Conservation (phyloP, 1,140 invertebrate genomes). For the Acromyrmex heyeri region DNA sequence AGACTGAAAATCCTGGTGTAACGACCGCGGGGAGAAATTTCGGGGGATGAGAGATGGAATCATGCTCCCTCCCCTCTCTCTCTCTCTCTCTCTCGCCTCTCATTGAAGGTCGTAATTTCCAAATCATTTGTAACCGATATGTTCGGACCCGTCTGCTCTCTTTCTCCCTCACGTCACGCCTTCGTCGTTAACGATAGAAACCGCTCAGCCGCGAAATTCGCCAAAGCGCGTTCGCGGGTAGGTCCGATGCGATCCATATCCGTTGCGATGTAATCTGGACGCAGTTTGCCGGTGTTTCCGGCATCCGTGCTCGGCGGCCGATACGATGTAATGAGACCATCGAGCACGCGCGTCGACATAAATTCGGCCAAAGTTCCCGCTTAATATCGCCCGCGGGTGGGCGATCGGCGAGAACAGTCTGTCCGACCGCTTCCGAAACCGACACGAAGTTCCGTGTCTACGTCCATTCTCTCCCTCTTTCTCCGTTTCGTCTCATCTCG, state of each 20-base stretch:
- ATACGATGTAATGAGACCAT: constrained; percentile 56
- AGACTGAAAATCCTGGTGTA: constrained; percentile 50
- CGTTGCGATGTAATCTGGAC: constrained; percentile 40
- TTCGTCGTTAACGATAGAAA: not conserved
- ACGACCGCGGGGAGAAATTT: constrained; percentile 43
- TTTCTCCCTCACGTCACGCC: not conserved
- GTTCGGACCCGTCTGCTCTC: constrained; percentile 16
- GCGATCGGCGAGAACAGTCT: constrained; percentile 6
- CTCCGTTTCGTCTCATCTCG: constrained; percentile 41
- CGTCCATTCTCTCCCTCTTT: not conserved
- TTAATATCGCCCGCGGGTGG: constrained; percentile 49
- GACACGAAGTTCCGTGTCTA: constrained; percentile 38
- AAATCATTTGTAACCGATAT: constrained; percentile 58
- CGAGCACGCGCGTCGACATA: constrained; percentile 42
- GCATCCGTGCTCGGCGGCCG: constrained; percentile 17
- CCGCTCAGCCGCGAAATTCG: constrained; percentile 44
- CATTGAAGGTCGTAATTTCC: constrained; percentile 40
- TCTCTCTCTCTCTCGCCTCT: not conserved
- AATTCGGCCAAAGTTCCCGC: constrained; percentile 57
- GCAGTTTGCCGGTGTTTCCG: constrained; percentile 49
- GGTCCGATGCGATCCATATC: constrained; percentile 10
- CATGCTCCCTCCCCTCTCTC: not conserved
- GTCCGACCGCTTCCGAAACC: not conserved
- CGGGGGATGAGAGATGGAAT: not conserved
- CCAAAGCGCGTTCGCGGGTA: not conserved